phyloP scores from a whole-genome alignment of 1,140 invertebrate genomes.

The Megalonaias nervosa region DNA sequence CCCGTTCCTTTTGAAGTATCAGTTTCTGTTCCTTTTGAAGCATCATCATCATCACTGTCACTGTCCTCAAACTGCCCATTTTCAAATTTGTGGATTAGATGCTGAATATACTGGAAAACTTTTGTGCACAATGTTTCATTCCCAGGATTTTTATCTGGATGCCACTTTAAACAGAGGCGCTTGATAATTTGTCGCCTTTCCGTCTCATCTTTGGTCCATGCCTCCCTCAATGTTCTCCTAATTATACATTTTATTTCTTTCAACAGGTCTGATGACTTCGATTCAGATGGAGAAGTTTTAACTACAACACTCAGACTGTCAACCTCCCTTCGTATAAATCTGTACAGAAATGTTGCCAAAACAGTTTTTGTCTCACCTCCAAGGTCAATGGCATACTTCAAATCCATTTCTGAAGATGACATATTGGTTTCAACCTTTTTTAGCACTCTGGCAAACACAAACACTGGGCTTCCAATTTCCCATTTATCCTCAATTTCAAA shows the following conservation, averaged over 20 bases:
- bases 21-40: too few relatives aligned
- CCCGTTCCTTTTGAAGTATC: too few relatives aligned
- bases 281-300: background rate
- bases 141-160: conserved; percentile 64
- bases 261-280: background rate
- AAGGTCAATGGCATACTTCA: conserved; percentile 46
- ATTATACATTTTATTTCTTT: conserved; percentile 37
- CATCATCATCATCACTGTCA: conserved; percentile 23
- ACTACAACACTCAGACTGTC: too few relatives aligned
- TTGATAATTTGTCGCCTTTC: conserved; percentile 56
- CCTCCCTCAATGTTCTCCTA: conserved; percentile 40
- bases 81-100: conserved; percentile 32
- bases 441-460: conserved; percentile 38
- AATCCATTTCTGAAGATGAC: conserved; percentile 6
- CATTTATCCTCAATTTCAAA: conserved; percentile 6
- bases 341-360: conserved; percentile 43
- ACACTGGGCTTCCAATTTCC: conserved; percentile 4
- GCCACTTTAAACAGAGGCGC: conserved; percentile 59
- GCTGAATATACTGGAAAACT: conserved; percentile 48
- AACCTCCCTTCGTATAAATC: conserved; percentile 38
- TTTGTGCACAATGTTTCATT: conserved; percentile 49
- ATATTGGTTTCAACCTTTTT: background rate
- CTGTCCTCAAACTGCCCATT: conserved; percentile 16
- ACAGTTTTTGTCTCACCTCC: conserved; percentile 39
- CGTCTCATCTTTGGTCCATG: conserved; percentile 41